These are phyloP conservation scores for Colistium nudipinnis DNA, from an alignment of 2,113 vertebrate genomes.

Conservation along the genomic window DNA sequence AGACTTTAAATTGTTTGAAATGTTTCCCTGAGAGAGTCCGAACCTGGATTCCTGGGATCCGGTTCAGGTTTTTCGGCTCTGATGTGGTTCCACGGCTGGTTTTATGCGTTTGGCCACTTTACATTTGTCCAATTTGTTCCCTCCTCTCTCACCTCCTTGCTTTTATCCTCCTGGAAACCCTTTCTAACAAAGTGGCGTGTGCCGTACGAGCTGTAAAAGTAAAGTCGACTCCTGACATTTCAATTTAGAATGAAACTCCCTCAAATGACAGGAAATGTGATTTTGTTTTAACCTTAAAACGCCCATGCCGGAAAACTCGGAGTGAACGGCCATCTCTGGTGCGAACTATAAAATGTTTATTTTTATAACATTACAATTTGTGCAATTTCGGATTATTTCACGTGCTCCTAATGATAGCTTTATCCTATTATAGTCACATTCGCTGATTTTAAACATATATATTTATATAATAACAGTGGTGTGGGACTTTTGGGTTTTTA, in stretches of 20 bases:
- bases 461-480: no score
- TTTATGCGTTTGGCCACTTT: conserved; percentile 7
- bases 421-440: no score
- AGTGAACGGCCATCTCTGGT: neutral
- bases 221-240: neutral
- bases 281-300: neutral
- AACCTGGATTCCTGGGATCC: no score
- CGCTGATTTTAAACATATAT: no score
- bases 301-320: neutral
- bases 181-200: neutral
- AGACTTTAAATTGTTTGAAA: no score
- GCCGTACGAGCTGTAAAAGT: neutral
- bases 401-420: no score
- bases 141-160: neutral
- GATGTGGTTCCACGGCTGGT: neutral
- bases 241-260: neutral
- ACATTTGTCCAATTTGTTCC: neutral
- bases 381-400: no score
- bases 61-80: no score
- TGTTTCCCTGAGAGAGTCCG: no score
- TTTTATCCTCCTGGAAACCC: conserved; percentile 8
- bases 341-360: no score
- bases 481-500: no score
- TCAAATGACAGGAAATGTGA: neutral
- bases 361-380: no score